phyloP scores from a whole-genome alignment of 2,797 vertebrate genomes.

The Malacoctenus gilli region DNA sequence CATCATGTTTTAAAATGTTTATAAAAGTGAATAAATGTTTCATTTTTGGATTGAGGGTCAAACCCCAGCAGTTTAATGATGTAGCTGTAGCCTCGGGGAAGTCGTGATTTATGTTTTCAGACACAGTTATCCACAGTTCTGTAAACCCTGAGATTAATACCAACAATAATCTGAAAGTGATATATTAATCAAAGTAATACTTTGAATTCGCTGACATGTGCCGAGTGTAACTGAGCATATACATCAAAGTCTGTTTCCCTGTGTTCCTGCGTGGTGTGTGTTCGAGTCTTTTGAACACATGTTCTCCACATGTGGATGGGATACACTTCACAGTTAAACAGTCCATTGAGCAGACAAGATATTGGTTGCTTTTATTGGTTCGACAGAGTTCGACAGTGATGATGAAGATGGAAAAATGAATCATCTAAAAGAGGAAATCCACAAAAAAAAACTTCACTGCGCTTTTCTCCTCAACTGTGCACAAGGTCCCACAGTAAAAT shows the following conservation, averaged over 20 bases:
- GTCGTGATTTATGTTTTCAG: neutral
- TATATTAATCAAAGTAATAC: neutral
- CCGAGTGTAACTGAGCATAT: constrained; percentile 18
- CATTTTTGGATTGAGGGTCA: neutral
- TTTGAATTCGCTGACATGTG: too few species aligned
- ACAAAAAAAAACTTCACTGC: constrained; percentile 15
- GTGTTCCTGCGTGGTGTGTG: constrained; percentile 1
- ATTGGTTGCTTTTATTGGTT: constrained; percentile 38
- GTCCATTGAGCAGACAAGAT: constrained; percentile 31
- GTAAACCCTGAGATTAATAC: constrained; percentile 1
- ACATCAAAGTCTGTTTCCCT: constrained; percentile 1
- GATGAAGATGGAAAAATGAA: constrained; percentile 30
- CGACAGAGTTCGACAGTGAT: constrained; percentile 41
- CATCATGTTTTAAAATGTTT: neutral
- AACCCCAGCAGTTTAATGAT: constrained; percentile 8
- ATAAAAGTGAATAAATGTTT: constrained; percentile 7
- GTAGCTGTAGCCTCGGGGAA: neutral
- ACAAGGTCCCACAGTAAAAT: constrained; percentile 22
- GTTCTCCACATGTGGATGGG: constrained; percentile 42
- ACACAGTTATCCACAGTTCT: neutral
- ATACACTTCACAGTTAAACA: constrained; percentile 31
- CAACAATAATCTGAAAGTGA: neutral
- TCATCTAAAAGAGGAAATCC: constrained; percentile 14
- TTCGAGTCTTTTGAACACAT: constrained; percentile 33
- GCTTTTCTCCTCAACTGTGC: constrained; percentile 37